Evolutionary conservation across 2,888 invertebrate genomes (phyloP), one percentile per base, ranked within the genome.

Genomic region (Blomia tropicalis): DNA sequence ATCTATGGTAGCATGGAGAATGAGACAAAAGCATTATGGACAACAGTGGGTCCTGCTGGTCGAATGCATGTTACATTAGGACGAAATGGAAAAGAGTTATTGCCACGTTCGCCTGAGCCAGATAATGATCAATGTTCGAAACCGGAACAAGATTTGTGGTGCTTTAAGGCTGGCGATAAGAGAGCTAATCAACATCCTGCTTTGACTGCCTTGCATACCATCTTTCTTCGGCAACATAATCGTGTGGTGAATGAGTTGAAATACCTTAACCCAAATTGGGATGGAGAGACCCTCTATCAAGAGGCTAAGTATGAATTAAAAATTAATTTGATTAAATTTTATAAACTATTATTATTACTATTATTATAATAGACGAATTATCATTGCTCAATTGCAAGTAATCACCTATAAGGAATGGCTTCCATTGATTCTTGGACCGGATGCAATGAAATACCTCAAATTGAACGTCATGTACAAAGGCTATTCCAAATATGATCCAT

Each of bases 391-490:
- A 47, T 69, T 91, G 85, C 77, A 68, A 44, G 66, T 65, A 60
- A 64, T 69, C 0, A 66, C 67, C 0, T 69, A 67, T 47, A 64
- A 65, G 17, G 69, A 69, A 64, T 69, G 67, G 62, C 75, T 96
- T 60, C 93, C 93, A 0, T 79, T 91, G 59, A 78, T 96, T 51
- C 79, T 95, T 11, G 90, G 69, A 0, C 67, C 66, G 2, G 66
- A 67, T 22, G 68, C 67, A 56, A 67, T 68, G 67, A 66, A 68
- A 30, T 69, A 67, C 43, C 66, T 68, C 59, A 67, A 67, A 11
- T 43, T 69, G 1, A 65, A 66, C 59, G 64, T 68, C 1, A 56
- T 84, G 68, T 82, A 84, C 0, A 83, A 86, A 70, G 84, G 90
- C 0, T 89, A 88, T 73, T 68, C 70, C 69, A 62, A 67, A 30